phyloP scores from a whole-genome alignment of 2,113 vertebrate genomes.

The Oreotrochilus melanogaster region DNA sequence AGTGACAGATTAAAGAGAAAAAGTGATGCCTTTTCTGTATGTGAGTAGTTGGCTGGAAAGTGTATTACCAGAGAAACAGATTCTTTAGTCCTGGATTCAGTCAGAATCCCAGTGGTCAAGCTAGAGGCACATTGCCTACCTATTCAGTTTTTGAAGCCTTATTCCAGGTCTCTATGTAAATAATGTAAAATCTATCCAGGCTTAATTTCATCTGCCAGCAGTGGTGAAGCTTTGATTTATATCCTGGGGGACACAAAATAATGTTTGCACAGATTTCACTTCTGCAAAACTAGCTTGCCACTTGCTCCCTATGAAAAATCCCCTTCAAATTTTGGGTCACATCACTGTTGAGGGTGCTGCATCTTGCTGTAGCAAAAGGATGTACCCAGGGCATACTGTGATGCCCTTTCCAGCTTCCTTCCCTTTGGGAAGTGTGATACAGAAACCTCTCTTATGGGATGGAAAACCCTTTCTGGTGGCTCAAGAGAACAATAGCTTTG shows the following conservation, averaged over 20 bases:
- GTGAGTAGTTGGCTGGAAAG: not conserved
- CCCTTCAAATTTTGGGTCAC: not conserved
- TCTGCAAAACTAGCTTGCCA: not conserved
- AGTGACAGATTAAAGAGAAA: not conserved
- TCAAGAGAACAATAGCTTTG: not conserved
- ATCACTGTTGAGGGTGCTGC: not conserved
- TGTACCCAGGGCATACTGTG: not conserved
- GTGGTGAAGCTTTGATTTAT: not conserved
- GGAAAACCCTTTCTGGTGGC: not conserved
- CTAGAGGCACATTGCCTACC: not conserved
- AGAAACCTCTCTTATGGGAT: not conserved
- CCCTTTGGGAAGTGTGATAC: not conserved
- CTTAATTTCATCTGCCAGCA: not conserved
- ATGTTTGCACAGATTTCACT: not conserved
- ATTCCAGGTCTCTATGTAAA: not conserved
- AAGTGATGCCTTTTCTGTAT: not conserved
- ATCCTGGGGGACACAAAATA: accelerated
- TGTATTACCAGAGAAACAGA: not conserved
- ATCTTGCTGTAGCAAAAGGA: not conserved
- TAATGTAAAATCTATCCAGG: not conserved
- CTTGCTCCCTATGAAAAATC: not conserved
- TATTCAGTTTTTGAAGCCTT: not conserved
- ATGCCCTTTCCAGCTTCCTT: not conserved
- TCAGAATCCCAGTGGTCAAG: not conserved
- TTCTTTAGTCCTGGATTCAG: not conserved